These are phyloP conservation scores for Lagopus leucura DNA, from an alignment of 2,113 vertebrate genomes.

Conservation along the genomic window DNA sequence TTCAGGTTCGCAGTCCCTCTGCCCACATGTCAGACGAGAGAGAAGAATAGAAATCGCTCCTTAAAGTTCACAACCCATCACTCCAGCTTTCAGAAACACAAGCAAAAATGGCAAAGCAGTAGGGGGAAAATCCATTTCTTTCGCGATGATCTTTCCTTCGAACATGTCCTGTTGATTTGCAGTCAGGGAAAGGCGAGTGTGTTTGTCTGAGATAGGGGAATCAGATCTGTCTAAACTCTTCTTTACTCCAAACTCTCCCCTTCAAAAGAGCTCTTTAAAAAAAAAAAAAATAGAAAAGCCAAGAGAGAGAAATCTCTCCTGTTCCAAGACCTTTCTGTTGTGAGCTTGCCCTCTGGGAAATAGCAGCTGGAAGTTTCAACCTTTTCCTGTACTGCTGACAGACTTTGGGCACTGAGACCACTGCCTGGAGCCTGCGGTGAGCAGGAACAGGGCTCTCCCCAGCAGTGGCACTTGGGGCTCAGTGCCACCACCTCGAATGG, in stretches of 20 bases:
- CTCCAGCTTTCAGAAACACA: slow-evolving; percentile 49
- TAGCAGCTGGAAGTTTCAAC: background rate
- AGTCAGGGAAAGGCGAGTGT: slow-evolving; percentile 24
- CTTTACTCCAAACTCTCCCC: background rate
- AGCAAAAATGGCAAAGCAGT: slow-evolving; percentile 56
- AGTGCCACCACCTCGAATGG: background rate
- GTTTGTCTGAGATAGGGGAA: slow-evolving; percentile 53
- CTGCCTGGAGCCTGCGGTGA: background rate
- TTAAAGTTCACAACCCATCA: slow-evolving; percentile 54
- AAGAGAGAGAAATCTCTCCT: background rate
- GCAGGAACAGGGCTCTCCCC: background rate
- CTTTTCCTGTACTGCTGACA: background rate
- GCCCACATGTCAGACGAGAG: background rate
- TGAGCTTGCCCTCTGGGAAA: background rate
- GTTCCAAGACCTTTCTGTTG: background rate
- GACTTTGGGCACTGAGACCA: background rate
- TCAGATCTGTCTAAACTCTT: slow-evolving; percentile 45
- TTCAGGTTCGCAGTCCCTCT: background rate
- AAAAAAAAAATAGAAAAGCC: background rate
- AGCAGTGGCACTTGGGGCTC: fast-evolving
- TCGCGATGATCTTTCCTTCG: slow-evolving; percentile 33
- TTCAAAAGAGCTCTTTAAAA: background rate
- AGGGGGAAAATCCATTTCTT: slow-evolving; percentile 63
- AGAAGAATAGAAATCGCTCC: slow-evolving; percentile 39
- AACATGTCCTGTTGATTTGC: slow-evolving; percentile 54